Evolutionary conservation across 2,113 vertebrate species (phyloP), one percentile per base, ranked within the genome.

Genomic region (Charina bottae): DNA sequence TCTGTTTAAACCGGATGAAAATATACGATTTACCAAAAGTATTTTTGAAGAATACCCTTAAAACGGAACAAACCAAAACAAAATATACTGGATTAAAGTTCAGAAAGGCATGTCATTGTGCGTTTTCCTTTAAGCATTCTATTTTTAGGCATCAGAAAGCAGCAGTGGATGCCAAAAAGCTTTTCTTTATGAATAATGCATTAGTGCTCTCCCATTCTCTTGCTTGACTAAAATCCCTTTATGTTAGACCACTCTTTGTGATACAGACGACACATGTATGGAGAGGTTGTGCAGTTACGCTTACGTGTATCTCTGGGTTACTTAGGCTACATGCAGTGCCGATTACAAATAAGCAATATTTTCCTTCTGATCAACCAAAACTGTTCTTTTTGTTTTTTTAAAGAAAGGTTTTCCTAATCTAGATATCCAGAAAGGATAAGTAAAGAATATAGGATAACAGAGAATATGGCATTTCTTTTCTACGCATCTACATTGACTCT

Each of bases 141-240:
- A 96, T 97, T 97, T 97, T 96, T 96, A 97, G 96, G 93, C 89
- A 94, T 89, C 89, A 95, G 88, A 94, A 96, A 96, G 94, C 96
- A 96, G 95, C 94, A 87, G 94, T 78, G 93, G 58, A 87, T 95
- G 95, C 95, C 95, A 96, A 96, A 94, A 96, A 96, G 93, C 93
- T 33, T 93, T 93, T 96, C 88, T 68, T 96, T 94, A 96, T 97
- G 97, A 97, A 97, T 98, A 97, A 97, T 97, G 92, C 92, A 97
- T 97, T 89, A 95, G 60, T 24, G 26, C 24, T 4, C 62, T 58
- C 68, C 26, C 33, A 33, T 85, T 85, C n/a, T 96, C 96, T 95
- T 96, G 92, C 95, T 97, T 95, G 95, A 95, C 93, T 96, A 90
- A 86, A 60, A 93, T 58, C 94, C 88, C 93, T 97, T 97, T 97